Percentiles rank a stretch among this genome's conserved stretches.
phyloP scores from a whole-genome alignment of 2,113 vertebrate genomes.

The Scortum barcoo region DNA sequence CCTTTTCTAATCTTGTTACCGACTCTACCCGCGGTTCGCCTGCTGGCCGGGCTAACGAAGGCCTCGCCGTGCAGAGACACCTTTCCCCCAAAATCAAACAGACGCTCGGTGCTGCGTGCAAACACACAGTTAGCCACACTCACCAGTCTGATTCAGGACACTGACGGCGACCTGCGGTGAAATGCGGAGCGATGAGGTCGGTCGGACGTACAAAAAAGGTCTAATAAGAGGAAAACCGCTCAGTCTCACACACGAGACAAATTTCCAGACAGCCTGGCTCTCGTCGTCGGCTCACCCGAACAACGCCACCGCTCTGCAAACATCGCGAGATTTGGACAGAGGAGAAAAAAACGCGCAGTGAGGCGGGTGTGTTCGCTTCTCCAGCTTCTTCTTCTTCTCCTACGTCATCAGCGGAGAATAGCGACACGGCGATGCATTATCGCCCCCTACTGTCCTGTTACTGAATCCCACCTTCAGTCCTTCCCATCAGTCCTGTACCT shows the following conservation, averaged over 20 bases:
- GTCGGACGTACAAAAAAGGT: slow-evolving; percentile 40
- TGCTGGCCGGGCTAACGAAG: slow-evolving; percentile 62
- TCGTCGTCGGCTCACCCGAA: slow-evolving; percentile 81
- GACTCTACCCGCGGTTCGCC: no score
- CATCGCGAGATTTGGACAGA: slow-evolving; percentile 74
- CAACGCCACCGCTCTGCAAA: slow-evolving; percentile 77
- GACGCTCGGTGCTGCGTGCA: slow-evolving; percentile 42
- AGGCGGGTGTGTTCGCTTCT: slow-evolving; percentile 14
- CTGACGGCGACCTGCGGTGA: slow-evolving; percentile 27
- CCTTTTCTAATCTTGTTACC: no score
- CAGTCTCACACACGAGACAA: slow-evolving; percentile 75
- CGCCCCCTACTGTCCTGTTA: neutral
- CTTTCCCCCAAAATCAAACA: slow-evolving; percentile 67
- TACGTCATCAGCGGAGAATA: neutral
- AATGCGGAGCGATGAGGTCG: slow-evolving; percentile 10
- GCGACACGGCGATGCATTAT: neutral
- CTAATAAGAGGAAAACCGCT: slow-evolving; percentile 56
- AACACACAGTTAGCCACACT: slow-evolving; percentile 71
- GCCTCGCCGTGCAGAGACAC: slow-evolving; percentile 74
- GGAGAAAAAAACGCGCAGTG: neutral
- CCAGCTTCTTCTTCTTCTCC: neutral
- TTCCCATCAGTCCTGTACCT: no score
- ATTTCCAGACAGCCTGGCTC: slow-evolving; percentile 80
- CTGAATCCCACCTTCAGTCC: no score
- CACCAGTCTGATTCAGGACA: slow-evolving; percentile 68